phyloP scores from a whole-genome alignment of 2,888 invertebrate species.

The Plagodis pulveraria region DNA sequence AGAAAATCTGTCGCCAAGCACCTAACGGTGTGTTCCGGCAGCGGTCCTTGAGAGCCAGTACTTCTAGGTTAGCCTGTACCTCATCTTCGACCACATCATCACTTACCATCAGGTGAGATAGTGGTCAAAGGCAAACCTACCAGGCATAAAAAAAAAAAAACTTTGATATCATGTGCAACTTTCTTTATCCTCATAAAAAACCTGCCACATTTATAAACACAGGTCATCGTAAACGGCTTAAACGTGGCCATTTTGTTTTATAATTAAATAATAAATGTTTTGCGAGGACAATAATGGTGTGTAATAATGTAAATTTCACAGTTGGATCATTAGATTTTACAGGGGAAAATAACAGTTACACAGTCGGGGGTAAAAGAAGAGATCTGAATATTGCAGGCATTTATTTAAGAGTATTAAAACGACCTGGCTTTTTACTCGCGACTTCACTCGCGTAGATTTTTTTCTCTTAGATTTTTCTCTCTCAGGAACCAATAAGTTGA shows the following conservation, averaged over 20 bases:
- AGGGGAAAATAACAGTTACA: conserved; percentile 1
- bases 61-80: no score
- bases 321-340: conserved; percentile 12
- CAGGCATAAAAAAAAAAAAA: no score
- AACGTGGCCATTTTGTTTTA: conserved; percentile 54
- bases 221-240: conserved; percentile 50
- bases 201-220: conserved; percentile 39
- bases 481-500: no score
- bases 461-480: no score
- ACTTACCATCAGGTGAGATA: no score
- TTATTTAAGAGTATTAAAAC: background rate
- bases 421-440: no score
- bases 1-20: no score
- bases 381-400: background rate
- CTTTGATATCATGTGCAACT: conserved; percentile 1
- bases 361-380: conserved; percentile 18
- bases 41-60: no score
- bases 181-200: conserved; percentile 15
- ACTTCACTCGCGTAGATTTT: no score
- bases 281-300: conserved; percentile 2
- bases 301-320: conserved; percentile 12
- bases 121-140: no score
- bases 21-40: no score
- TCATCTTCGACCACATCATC: no score
- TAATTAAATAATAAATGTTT: conserved; percentile 62